Evolutionary conservation across 2,797 vertebrate genomes (phyloP).

Genomic region (Sebastes alutus): DNA sequence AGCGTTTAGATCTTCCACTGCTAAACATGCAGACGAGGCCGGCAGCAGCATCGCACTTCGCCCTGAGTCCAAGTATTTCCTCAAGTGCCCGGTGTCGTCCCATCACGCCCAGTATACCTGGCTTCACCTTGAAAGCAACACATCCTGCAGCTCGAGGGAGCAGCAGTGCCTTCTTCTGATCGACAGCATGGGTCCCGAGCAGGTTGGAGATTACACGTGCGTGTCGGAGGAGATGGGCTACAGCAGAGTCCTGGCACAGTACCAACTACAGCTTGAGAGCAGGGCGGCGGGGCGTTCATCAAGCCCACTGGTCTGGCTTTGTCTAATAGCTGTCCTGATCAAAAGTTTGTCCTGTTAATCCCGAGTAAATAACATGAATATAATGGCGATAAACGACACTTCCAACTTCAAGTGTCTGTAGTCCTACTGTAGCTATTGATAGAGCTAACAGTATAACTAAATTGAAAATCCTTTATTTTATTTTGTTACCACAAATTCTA

Average conservation of each 20-base stretch:
- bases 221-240: conserved; percentile 61
- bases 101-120: conserved; percentile 75
- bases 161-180: conserved; percentile 67
- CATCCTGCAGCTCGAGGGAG: not conserved
- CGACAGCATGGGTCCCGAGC: conserved; percentile 34
- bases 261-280: conserved; percentile 12
- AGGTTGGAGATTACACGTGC: conserved; percentile 65
- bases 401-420: not conserved
- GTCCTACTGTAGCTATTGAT: rapidly evolving
- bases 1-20: not conserved
- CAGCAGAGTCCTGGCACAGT: not conserved
- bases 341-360: conserved; percentile 11
- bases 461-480: not conserved
- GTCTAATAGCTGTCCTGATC: conserved; percentile 35
- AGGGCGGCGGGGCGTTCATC: not conserved
- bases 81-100: conserved; percentile 66
- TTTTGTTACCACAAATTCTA: not conserved
- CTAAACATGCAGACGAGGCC: rapidly evolving
- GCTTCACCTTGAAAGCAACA: not conserved
- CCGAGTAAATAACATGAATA: not conserved
- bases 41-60: not conserved
- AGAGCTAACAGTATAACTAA: not conserved
- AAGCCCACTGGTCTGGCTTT: conserved; percentile 9
- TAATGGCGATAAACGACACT: not conserved
- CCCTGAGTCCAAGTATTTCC: conserved; percentile 33